Evolutionary conservation across 2,113 vertebrate genomes (phyloP), one percentile per base, ranked within the genome.

Genomic region (Pseudolaguvia tuberculata): DNA sequence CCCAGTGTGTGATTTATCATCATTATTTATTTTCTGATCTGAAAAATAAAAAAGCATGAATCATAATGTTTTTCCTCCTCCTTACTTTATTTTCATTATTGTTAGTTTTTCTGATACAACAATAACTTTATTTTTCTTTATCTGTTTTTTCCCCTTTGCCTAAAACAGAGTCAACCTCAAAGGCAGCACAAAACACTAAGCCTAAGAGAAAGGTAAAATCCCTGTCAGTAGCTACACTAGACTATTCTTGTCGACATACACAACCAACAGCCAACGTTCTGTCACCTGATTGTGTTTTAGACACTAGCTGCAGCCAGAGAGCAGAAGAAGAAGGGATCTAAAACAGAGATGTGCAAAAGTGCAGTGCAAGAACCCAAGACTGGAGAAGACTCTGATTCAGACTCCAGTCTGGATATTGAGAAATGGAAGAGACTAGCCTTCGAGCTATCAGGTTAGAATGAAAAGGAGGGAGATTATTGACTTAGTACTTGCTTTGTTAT

Each of bases 361-460:
- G n/a, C 17, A 29, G 65, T 15, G 11, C 48, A 27, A 52, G 8
- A 55, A 17, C 65, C 63, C 12, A 45, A 57, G 3, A 67, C 70
- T 59, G 83, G 53, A 35, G 79, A 81, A 1, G 80, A 85, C 59
- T 91, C 89, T 0, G 91, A 91, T 80, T 91, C 91, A 12, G 91
- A 91, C 83, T 88, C 88, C 85, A 90, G 90, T 78, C 84, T 91
- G 78, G 91, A 92, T 31, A 71, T 89, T 1, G 90, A 91, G 71
- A 92, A 91, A 78, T 91, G 91, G 90, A 91, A 82, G 80, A 87
- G 73, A 27, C 55, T 85, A 53, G 42, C 81, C 0, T n/a, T 81
- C 29, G 35, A 88, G 50, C 78, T 90, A 68, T 86, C 90, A 68
- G 89, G 90, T 91, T 72, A 23, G 75, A 55, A 9, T 42, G 3